A percentile compares a stretch with the other conserved stretches of the same genome.
These are phyloP conservation scores for Arctocebus calabarensis DNA, from an alignment of 2,797 vertebrate genomes.

Conservation along the genomic window DNA sequence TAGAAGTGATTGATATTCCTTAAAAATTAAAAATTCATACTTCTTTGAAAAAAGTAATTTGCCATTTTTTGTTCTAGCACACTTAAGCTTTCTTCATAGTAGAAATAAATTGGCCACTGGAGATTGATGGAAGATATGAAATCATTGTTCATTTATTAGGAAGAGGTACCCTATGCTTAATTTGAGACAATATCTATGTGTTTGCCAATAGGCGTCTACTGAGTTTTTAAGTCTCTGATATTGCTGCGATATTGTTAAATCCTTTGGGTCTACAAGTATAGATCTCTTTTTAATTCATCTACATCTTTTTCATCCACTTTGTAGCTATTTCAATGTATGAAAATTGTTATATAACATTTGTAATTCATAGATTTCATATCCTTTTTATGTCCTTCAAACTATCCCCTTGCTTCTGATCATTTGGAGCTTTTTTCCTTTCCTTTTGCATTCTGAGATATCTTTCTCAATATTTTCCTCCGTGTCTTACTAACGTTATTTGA, in stretches of 20 bases:
- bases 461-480: neutral
- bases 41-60: slow-evolving; percentile 6
- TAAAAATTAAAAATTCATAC: neutral
- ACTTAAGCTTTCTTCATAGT: neutral
- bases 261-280: neutral
- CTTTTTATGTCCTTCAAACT: neutral
- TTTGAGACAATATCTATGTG: neutral
- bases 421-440: neutral
- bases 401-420: neutral
- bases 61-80: neutral
- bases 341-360: neutral
- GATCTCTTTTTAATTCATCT: neutral
- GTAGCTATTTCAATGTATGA: neutral
- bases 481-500: neutral
- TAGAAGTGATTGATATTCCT: neutral
- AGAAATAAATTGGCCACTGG: neutral
- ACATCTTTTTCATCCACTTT: neutral
- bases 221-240: neutral
- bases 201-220: neutral
- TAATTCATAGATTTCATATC: neutral
- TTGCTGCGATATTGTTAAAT: neutral
- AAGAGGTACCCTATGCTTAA: neutral
- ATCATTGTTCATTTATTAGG: neutral
- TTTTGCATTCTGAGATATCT: neutral
- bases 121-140: neutral